phyloP scores from a whole-genome alignment of 2,888 invertebrate species.

The Cephonodes hylas region DNA sequence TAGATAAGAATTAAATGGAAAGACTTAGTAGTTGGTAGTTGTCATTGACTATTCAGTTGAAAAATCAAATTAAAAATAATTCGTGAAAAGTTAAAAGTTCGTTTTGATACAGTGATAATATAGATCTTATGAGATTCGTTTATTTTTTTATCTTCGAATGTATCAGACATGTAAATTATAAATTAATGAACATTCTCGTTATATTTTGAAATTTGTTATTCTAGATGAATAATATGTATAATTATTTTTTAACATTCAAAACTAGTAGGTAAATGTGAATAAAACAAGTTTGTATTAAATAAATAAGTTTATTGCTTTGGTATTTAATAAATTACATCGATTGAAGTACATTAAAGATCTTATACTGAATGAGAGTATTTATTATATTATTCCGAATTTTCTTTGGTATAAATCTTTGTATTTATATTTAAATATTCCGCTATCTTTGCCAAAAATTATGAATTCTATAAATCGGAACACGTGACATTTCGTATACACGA shows the following conservation, averaged over 20 bases:
- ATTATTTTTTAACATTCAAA: slow-evolving; percentile 1
- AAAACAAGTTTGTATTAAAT: slow-evolving; percentile 39
- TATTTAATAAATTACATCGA: slow-evolving; percentile 52
- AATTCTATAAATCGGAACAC: not conserved
- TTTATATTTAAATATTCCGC: not conserved
- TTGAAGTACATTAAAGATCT: slow-evolving; percentile 52
- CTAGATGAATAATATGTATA: slow-evolving; percentile 18
- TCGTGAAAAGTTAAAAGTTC: not conserved
- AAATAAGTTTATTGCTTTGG: slow-evolving; percentile 62
- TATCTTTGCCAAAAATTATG: not conserved
- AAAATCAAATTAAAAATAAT: not conserved
- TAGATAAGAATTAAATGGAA: not conserved
- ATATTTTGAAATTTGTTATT: slow-evolving; percentile 20
- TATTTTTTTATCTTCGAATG: not conserved
- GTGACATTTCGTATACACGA: not conserved
- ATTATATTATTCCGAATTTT: slow-evolving; percentile 6
- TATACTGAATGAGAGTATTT: slow-evolving; percentile 28
- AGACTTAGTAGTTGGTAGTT: not conserved
- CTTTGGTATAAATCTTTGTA: not conserved
- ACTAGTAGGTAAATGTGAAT: slow-evolving; percentile 22
- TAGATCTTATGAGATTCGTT: not conserved
- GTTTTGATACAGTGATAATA: too few species aligned
- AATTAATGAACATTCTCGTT: not conserved
- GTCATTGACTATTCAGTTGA: not conserved
- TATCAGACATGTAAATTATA: not conserved